phyloP scores from a whole-genome alignment of 2,888 invertebrate species.

The Papilio elwesi region DNA sequence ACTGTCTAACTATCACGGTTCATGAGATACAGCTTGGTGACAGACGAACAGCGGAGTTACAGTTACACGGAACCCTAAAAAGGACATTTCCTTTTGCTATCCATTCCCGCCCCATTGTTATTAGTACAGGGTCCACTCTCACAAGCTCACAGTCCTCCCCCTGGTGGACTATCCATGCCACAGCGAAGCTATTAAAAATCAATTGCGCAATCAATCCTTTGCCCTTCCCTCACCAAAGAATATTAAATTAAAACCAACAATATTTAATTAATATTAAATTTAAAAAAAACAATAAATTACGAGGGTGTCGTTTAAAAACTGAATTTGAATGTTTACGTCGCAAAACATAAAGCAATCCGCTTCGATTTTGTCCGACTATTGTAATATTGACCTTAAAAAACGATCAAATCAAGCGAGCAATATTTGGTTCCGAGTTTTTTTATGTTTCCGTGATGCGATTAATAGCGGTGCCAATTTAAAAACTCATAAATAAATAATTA shows the following conservation, averaged over 20 bases:
- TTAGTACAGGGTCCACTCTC: too few relatives aligned
- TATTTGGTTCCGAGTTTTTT: conserved; percentile 26
- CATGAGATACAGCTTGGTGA: too few relatives aligned
- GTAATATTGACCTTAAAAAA: conserved; percentile 4
- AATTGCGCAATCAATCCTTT: too few relatives aligned
- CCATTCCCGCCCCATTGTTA: too few relatives aligned
- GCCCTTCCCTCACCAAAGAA: neutral
- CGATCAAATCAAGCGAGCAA: conserved; percentile 13
- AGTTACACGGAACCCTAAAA: too few relatives aligned
- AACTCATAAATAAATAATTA: neutral
- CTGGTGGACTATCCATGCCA: too few relatives aligned
- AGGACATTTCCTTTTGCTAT: too few relatives aligned
- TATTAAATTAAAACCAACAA: neutral
- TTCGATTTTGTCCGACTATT: neutral
- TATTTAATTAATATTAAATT: conserved; percentile 4
- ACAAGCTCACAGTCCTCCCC: too few relatives aligned
- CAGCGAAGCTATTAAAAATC: too few relatives aligned
- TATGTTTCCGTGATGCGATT: neutral
- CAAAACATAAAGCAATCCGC: neutral
- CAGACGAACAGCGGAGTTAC: too few relatives aligned
- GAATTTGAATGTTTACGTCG: neutral
- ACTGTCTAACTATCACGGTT: too few relatives aligned
- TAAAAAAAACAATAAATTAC: neutral
- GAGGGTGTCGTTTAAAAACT: neutral
- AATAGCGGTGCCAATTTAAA: neutral